phyloP scores from a whole-genome alignment of 2,113 vertebrate genomes.

The Tricholaema leucomelas region DNA sequence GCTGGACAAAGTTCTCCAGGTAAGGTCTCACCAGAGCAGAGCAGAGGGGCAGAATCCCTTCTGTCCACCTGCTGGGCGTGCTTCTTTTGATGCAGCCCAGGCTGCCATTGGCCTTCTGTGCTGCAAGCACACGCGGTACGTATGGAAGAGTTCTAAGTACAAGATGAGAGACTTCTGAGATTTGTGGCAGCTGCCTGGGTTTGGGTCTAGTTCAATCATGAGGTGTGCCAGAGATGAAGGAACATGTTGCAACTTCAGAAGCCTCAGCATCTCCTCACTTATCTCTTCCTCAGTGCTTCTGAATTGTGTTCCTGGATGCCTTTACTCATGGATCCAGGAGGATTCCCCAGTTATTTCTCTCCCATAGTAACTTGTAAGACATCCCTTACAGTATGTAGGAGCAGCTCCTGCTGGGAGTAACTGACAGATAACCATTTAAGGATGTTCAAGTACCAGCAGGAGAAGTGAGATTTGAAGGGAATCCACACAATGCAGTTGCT shows the following conservation, averaged over 20 bases:
- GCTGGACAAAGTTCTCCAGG: too few species aligned
- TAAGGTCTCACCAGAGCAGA: too few species aligned
- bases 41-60: too few species aligned
- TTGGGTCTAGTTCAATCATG: not conserved
- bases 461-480: not conserved
- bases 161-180: not conserved
- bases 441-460: not conserved
- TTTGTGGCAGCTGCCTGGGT: accelerated
- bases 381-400: not conserved
- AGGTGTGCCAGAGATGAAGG: not conserved
- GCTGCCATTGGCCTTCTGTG: too few species aligned
- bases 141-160: not conserved
- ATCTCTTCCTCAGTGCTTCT: too few species aligned
- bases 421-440: not conserved
- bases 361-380: not conserved
- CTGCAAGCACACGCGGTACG: not conserved
- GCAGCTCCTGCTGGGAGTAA: not conserved
- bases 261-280: too few species aligned
- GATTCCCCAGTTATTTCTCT: not conserved
- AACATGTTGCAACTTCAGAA: too few species aligned
- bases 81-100: too few species aligned
- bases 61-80: too few species aligned
- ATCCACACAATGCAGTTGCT: accelerated
- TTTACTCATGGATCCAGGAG: not conserved
- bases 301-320: not conserved